Base-by-base conservation (phyloP, 2,888 invertebrate species). In the Tineola bisselliella region DNA sequence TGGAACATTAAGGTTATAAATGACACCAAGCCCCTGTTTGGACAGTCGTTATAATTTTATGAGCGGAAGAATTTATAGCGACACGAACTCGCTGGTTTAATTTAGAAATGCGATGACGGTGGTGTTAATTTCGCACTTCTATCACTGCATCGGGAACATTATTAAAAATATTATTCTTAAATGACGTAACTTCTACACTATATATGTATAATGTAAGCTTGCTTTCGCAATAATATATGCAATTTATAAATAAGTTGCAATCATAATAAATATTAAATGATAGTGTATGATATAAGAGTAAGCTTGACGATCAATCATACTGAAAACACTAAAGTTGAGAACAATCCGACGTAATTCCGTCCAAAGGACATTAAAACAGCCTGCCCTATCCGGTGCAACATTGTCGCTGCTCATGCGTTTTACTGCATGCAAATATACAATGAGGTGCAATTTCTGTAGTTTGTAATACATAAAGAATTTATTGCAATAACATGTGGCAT, bases 261-360 rank as follows among this genome's bases (percentile, higher is more conserved):
- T 48, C 48, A 48, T 48, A 48, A 48, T 48, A 48, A 48, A 48
- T 48, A 48, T 15, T 48, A 48, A 48, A 48, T 48, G 1, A 48
- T 48, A 5, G 17, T 17, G 8, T 48, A 48, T 48, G 48, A 17
- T 17, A 48, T 48, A 48, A 17, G 48, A 48, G 54, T 54, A 18
- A 25, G 84, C 84, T 84, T 84, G 78, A 84, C 86, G 81, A 87
- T 86, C 86, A 86, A 87, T 86, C 86, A 87, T 71, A 77, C 74
- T 73, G 76, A 76, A 78, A 75, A 84, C 82, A 81, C 79, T 87
- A 87, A 87, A 87, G 73, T 73, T 74, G 84, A 84, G 86, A 87
- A 87, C 86, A 87, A 87, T 86, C 84, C 86, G 78, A 86, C 84
- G 86, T 87, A 86, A 86, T 86, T 87, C 86, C 86, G 84, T 80